These are phyloP conservation scores for Holacanthella duospinosa DNA, from an alignment of 2,888 invertebrate species.

Conservation along the genomic window DNA sequence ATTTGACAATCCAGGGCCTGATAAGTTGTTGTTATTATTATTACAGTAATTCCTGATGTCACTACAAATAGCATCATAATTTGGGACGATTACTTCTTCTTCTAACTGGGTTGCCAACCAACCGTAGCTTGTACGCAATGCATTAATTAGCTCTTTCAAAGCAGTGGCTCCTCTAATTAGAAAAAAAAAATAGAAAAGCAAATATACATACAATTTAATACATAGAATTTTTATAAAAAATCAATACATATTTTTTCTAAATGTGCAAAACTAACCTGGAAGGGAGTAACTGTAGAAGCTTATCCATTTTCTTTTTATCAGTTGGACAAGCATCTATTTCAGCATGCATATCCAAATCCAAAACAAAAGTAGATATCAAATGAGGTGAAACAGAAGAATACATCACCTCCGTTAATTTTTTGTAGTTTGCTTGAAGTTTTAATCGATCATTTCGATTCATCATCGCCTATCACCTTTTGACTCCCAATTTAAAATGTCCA, in stretches of 20 bases:
- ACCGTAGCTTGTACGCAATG: slow-evolving; percentile 16
- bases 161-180: slow-evolving; percentile 16
- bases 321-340: slow-evolving; percentile 22
- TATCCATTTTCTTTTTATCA: slow-evolving; percentile 24
- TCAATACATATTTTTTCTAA: neutral
- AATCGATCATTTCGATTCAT: slow-evolving; percentile 19
- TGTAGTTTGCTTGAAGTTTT: slow-evolving; percentile 16
- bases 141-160: slow-evolving; percentile 18
- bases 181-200: too few relatives aligned
- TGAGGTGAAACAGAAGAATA: slow-evolving; percentile 17
- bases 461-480: too few relatives aligned
- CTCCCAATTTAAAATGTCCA: too few relatives aligned
- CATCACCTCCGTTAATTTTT: slow-evolving; percentile 16
- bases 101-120: slow-evolving; percentile 21
- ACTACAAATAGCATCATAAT: neutral
- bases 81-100: slow-evolving; percentile 3
- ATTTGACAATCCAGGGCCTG: neutral
- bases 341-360: slow-evolving; percentile 25
- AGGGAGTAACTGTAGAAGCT: slow-evolving; percentile 18
- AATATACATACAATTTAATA: neutral
- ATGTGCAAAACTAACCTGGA: slow-evolving; percentile 13
- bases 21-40: neutral
- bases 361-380: slow-evolving; percentile 20
- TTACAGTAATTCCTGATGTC: slow-evolving; percentile 5
- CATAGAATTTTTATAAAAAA: neutral